Evolutionary conservation across 1,140 invertebrate species (phyloP), one percentile per base, ranked within the genome.

Genomic region (Adelges cooleyi): DNA sequence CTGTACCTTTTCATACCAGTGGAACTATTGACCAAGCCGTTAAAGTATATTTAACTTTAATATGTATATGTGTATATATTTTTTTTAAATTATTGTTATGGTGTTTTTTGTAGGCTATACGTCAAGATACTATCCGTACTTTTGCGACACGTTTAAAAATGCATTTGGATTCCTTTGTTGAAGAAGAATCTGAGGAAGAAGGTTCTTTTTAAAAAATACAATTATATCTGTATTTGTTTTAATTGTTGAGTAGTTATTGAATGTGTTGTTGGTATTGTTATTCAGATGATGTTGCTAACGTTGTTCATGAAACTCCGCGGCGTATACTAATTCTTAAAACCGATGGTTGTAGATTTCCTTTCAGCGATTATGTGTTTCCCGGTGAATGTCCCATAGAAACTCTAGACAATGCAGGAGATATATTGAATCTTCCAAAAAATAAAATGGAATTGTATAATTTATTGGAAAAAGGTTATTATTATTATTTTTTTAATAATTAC

Each of bases 401-500:
- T 40, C 22, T 62, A 15, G 6, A 20, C 27, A 17, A 29, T 13
- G 40, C 56, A 18, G 25, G 42, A n/a, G 42, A 62, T 46, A 48
- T 62, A 29, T 48, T 62, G 23, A 46, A 62, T 48, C 56, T 62
- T 15, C 17, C 42, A 18, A 42, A 62, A 46, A 25, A 48, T 18
- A 62, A 48, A 46, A 48, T 62, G 17, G 42, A 62, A n/a, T 48
- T 62, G 8, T 62, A 46, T n/a, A 25, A 44, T 36, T 1, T 20
- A n/a, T 46, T 62, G 15, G 56, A 62, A 62, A 62, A 48, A 48
- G 56, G 56, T 59, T n/a, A n/a, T n/a, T n/a, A n/a, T n/a, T n/a
- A n/a, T n/a, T n/a, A n/a, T n/a, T n/a, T n/a, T n/a, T n/a, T n/a
- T n/a, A n/a, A n/a, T n/a, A n/a, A n/a, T n/a, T n/a, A n/a, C n/a